Conservation (phyloP, 2,888 invertebrate genomes). For the Rhopalosiphum nymphaeae region DNA sequence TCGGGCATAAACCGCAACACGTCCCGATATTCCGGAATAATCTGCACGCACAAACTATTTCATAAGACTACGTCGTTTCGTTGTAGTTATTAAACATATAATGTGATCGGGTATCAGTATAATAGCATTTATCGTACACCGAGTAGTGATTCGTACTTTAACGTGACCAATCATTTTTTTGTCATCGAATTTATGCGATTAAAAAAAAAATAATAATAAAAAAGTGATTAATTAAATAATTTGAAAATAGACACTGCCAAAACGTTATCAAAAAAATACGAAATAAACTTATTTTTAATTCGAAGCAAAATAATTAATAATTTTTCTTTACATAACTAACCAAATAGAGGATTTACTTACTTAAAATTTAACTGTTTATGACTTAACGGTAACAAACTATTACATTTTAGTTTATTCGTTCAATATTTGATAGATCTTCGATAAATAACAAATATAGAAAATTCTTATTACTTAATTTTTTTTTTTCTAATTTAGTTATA, state of each 20-base stretch:
- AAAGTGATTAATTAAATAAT: too few species aligned
- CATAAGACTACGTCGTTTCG: conserved; percentile 25
- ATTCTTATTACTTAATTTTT: not conserved
- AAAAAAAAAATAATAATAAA: not conserved
- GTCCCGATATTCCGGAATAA: conserved; percentile 46
- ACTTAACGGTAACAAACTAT: not conserved
- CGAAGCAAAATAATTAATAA: not conserved
- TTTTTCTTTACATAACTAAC: not conserved
- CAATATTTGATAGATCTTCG: not conserved
- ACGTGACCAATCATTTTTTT: not conserved
- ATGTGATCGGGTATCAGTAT: not conserved
- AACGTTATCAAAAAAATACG: not conserved
- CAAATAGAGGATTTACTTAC: not conserved
- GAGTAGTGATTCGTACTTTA: not conserved
- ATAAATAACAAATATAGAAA: not conserved
- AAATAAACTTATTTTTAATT: not conserved
- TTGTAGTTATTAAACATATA: conserved; percentile 36
- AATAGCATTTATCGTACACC: not conserved
- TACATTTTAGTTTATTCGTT: not conserved
- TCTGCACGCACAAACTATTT: conserved; percentile 35
- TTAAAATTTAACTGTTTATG: not conserved
- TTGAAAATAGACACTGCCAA: too few species aligned
- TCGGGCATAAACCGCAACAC: conserved; percentile 48
- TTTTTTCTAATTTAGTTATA: not conserved
- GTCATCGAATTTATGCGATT: not conserved